Percentiles rank a stretch among this genome's conserved stretches.
phyloP scores from a whole-genome alignment of 2,113 vertebrate species.

The Serinus canaria region DNA sequence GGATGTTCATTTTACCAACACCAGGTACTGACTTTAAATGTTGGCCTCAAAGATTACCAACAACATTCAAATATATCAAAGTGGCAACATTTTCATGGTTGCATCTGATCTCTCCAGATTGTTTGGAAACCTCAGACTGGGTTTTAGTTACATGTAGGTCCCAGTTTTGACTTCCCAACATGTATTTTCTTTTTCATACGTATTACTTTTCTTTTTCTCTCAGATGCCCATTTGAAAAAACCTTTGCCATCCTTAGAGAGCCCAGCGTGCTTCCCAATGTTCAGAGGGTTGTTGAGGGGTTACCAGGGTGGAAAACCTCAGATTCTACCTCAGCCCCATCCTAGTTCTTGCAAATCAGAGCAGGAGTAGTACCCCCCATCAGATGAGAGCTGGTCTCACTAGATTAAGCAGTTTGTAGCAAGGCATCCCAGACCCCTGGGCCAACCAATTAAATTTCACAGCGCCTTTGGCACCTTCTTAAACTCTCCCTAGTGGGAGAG shows the following conservation, averaged over 20 bases:
- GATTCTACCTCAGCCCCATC: not conserved
- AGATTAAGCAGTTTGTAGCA: not conserved
- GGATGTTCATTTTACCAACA: not conserved
- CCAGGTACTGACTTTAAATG: not conserved
- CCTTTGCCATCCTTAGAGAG: not conserved
- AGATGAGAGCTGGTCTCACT: not conserved
- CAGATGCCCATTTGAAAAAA: not conserved
- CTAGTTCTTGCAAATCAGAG: not conserved
- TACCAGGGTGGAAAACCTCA: not conserved
- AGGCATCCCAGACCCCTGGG: not conserved
- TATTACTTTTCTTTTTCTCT: not conserved
- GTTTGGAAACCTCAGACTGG: not conserved
- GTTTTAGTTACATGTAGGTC: not conserved
- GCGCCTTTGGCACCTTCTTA: fast-evolving
- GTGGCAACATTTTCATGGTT: not conserved
- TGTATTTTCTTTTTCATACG: not conserved
- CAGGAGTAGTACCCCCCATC: not conserved
- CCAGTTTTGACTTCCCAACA: not conserved
- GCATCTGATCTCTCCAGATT: not conserved
- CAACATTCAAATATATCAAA: not conserved
- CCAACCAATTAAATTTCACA: not conserved
- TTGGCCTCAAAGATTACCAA: not conserved
- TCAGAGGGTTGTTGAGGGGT: not conserved
- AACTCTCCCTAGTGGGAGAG: not conserved
- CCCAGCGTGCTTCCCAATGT: not conserved